A percentile compares a stretch with the other conserved stretches of the same genome.
Evolutionary conservation across 2,797 vertebrate species (phyloP).

Genomic region (Aselliscus stoliczkanus): DNA sequence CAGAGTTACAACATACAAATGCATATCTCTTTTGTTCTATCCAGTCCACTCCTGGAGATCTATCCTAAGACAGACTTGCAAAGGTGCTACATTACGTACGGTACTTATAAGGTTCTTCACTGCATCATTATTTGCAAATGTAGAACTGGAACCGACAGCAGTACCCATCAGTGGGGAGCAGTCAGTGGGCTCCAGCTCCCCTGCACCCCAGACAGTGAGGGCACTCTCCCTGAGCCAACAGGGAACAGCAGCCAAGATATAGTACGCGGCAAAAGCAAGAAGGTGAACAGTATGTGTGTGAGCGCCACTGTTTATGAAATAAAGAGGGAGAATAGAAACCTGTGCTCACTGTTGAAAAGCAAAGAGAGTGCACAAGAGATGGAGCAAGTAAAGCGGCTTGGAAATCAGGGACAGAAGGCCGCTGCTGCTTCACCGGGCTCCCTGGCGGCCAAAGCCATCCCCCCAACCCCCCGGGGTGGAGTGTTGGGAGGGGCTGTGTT

Average conservation of each 20-base stretch:
- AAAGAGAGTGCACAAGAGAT: background rate
- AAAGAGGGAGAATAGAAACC: background rate
- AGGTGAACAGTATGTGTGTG: background rate
- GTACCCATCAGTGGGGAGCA: accelerated
- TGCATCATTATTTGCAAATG: background rate
- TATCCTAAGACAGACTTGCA: background rate
- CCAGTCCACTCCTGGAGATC: background rate
- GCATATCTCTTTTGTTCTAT: too few species aligned
- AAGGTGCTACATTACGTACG: background rate
- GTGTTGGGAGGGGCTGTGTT: background rate
- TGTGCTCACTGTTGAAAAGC: background rate
- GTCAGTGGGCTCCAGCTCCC: too few species aligned
- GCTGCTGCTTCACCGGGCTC: background rate
- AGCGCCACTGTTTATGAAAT: background rate
- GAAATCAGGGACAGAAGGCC: background rate
- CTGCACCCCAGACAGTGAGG: background rate
- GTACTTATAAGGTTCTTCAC: accelerated
- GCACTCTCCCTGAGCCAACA: background rate
- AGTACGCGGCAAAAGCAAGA: background rate
- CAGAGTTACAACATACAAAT: background rate
- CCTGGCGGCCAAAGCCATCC: background rate
- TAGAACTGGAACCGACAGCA: background rate
- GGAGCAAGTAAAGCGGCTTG: background rate
- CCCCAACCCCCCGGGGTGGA: too few species aligned
- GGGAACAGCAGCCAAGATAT: background rate